phyloP scores from a whole-genome alignment of 2,113 vertebrate species.

The Pedionomus torquatus region DNA sequence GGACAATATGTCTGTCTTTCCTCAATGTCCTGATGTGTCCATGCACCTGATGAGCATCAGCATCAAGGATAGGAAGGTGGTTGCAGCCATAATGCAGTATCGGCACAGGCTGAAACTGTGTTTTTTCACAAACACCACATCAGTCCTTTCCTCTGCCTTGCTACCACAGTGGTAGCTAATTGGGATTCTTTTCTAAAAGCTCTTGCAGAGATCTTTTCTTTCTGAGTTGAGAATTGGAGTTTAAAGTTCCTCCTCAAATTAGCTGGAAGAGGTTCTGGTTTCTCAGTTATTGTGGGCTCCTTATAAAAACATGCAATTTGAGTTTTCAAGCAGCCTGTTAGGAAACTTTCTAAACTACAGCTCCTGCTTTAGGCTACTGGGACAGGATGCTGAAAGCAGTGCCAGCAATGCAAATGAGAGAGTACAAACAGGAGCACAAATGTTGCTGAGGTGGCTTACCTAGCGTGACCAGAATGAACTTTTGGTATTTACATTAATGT shows the following conservation, averaged over 20 bases:
- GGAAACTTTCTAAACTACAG: not conserved
- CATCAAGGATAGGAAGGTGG: not conserved
- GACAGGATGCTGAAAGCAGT: not conserved
- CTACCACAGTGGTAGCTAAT: not conserved
- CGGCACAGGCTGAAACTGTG: not conserved
- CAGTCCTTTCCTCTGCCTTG: not conserved
- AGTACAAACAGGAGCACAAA: not conserved
- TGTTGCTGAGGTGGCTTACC: not conserved
- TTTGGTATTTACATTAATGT: not conserved
- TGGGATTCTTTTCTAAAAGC: not conserved
- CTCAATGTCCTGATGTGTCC: fast-evolving
- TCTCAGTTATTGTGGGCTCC: not conserved
- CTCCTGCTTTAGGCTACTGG: not conserved
- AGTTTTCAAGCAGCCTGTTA: not conserved
- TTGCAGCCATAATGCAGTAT: not conserved
- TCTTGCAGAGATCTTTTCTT: not conserved
- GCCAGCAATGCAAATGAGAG: not conserved
- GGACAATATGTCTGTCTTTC: not conserved
- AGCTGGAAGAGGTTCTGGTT: not conserved
- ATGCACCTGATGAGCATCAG: not conserved
- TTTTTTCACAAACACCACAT: not conserved
- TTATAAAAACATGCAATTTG: not conserved
- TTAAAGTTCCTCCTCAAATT: not conserved
- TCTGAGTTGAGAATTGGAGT: not conserved
- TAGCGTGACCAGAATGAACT: not conserved